Evolutionary conservation across 53 echinoderm and acorn worm genomes (phyloP).

Genomic region (Arbacia lixula): DNA sequence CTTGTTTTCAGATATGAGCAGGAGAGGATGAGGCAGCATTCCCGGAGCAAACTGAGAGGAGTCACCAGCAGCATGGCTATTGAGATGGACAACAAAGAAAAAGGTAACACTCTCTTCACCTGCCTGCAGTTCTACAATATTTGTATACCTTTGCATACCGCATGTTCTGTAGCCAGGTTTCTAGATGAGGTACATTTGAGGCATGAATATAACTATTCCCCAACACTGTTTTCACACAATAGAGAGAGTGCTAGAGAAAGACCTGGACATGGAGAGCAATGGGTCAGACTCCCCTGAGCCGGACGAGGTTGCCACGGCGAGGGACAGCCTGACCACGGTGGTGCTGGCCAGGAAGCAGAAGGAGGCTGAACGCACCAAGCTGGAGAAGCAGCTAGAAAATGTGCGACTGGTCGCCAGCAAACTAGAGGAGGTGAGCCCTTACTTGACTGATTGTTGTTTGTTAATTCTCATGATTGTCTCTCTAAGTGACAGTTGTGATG

Average conservation of each 20-base stretch:
- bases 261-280: conserved; percentile 71
- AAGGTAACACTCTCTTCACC: too few species aligned
- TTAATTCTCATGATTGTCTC: too few species aligned
- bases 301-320: conserved; percentile 72
- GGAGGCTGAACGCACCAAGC: conserved; percentile 61
- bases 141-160: too few species aligned
- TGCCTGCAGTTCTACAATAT: too few species aligned
- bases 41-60: conserved; percentile 57
- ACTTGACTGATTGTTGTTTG: too few species aligned
- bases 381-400: conserved; percentile 72
- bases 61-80: conserved; percentile 36
- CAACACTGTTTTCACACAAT: conserved; percentile 29
- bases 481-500: too few species aligned
- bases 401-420: conserved; percentile 68
- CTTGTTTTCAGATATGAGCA: conserved; percentile 85
- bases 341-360: conserved; percentile 55
- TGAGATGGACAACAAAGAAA: conserved; percentile 78
- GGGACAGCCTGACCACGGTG: conserved; percentile 70
- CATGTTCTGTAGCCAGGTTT: too few species aligned
- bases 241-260: conserved; percentile 81
- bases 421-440: conserved; percentile 83
- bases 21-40: conserved; percentile 70
- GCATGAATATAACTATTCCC: neutral
- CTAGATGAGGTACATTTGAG: too few species aligned
- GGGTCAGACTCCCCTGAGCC: conserved; percentile 89